A percentile compares a stretch with the other conserved stretches of the same genome.
phyloP scores from a whole-genome alignment of 2,113 vertebrate species.

The Rhinopomastus cyanomelas region DNA sequence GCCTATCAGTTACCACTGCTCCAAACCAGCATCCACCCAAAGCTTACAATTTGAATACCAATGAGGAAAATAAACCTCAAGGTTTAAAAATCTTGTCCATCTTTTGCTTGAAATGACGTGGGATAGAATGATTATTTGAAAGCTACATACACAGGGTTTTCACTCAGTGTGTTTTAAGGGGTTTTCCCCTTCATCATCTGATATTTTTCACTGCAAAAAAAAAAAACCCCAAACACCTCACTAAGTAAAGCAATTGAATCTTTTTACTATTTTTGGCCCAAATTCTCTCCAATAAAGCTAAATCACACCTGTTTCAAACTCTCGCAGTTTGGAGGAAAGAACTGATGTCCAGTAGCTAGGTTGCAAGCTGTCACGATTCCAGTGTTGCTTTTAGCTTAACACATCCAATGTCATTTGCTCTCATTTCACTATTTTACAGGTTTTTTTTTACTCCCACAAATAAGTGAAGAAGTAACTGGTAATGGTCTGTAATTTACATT shows the following conservation, averaged over 20 bases:
- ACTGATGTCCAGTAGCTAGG: neutral
- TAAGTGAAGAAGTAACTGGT: neutral
- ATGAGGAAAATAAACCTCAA: neutral
- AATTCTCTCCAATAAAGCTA: neutral
- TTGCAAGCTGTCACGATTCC: neutral
- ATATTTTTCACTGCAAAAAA: neutral
- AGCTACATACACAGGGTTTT: neutral
- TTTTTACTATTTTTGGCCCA: neutral
- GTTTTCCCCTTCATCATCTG: neutral
- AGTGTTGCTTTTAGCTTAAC: neutral
- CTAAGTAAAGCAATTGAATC: neutral
- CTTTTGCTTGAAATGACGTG: neutral
- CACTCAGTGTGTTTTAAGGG: neutral
- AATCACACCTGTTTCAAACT: neutral
- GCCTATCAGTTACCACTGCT: neutral
- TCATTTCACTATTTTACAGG: constrained; percentile 3
- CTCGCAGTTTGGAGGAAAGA: neutral
- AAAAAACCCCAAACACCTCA: neutral
- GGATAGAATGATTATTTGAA: neutral
- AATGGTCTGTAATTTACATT: neutral
- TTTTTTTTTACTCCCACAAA: neutral
- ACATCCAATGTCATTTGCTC: neutral
- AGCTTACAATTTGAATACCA: neutral
- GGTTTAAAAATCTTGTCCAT: neutral
- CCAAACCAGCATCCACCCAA: neutral